Evolutionary conservation across 2,113 vertebrate species (phyloP).

Genomic region (Hystrix brachyura): DNA sequence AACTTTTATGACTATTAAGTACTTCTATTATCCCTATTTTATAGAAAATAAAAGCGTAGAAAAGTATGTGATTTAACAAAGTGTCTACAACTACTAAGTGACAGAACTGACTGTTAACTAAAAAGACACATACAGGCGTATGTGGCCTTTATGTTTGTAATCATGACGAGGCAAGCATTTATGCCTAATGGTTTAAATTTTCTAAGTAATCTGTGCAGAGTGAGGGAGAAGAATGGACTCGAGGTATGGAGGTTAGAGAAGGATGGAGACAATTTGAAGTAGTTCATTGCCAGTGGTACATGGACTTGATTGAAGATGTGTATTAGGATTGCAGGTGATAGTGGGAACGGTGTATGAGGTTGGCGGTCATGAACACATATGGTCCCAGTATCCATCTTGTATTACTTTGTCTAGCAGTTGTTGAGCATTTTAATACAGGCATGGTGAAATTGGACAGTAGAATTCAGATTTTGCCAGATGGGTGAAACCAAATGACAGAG

Average conservation of each 20-base stretch:
- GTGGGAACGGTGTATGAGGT: not conserved
- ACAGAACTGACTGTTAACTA: constrained; percentile 45
- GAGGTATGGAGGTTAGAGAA: not conserved
- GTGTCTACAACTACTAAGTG: not conserved
- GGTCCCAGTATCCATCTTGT: not conserved
- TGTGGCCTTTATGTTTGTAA: constrained; percentile 31
- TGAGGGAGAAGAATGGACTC: not conserved
- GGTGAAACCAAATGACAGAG: constrained; percentile 42
- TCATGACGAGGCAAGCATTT: not conserved
- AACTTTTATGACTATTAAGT: constrained; percentile 35
- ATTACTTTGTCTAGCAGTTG: constrained; percentile 13
- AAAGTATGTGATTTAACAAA: not conserved
- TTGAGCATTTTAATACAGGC: not conserved
- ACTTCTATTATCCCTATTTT: not conserved
- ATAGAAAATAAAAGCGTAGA: constrained; percentile 10
- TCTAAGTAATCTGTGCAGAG: not conserved
- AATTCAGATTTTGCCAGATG: constrained; percentile 9
- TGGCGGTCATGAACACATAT: not conserved
- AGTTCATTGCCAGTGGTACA: constrained; percentile 19
- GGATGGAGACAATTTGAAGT: not conserved
- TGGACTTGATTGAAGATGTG: constrained; percentile 19
- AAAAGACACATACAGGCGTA: not conserved
- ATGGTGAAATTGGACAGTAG: not conserved
- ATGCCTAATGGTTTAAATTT: constrained; percentile 39
- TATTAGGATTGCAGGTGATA: constrained; percentile 2